Evolutionary conservation across 1,140 invertebrate genomes (phyloP).

Genomic region (Coptotermes formosanus): DNA sequence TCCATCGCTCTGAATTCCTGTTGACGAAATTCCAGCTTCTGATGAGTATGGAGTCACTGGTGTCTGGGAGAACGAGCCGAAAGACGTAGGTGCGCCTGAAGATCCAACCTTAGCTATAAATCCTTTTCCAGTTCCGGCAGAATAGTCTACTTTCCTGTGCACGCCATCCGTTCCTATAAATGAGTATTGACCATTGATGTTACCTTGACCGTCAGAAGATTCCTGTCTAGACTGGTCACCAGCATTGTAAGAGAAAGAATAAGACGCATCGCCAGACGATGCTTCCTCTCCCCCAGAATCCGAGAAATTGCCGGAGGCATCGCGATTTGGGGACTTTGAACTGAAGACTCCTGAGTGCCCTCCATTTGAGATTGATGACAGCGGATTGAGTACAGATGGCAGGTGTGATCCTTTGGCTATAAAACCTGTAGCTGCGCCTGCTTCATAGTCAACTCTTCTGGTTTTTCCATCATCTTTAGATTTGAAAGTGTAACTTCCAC

Average conservation of each 20-base stretch:
- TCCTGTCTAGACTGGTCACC: slow-evolving; percentile 37
- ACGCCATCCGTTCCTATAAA: slow-evolving; percentile 39
- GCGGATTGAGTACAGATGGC: neutral
- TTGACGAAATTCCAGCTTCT: neutral
- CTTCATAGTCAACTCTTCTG: slow-evolving; percentile 34
- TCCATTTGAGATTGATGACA: too few relatives aligned
- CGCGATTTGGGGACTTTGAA: neutral
- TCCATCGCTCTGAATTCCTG: slow-evolving; percentile 28
- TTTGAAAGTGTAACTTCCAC: slow-evolving; percentile 37
- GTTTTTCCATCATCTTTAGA: slow-evolving; percentile 34
- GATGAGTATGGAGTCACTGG: neutral
- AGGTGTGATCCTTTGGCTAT: slow-evolving; percentile 33
- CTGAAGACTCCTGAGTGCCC: neutral
- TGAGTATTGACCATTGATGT: slow-evolving; percentile 39
- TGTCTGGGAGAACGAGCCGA: neutral
- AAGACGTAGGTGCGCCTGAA: neutral
- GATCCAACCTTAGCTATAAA: slow-evolving; percentile 36
- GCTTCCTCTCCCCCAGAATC: neutral
- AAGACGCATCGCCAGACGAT: slow-evolving; percentile 37
- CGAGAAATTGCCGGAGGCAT: neutral
- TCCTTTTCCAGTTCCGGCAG: slow-evolving; percentile 37
- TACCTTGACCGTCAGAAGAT: slow-evolving; percentile 39
- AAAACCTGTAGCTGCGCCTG: slow-evolving; percentile 38
- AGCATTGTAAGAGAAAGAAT: slow-evolving; percentile 40
- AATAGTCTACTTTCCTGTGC: slow-evolving; percentile 37